Evolutionary conservation across 2,797 vertebrate species (phyloP).

Genomic region (Periparus ater): DNA sequence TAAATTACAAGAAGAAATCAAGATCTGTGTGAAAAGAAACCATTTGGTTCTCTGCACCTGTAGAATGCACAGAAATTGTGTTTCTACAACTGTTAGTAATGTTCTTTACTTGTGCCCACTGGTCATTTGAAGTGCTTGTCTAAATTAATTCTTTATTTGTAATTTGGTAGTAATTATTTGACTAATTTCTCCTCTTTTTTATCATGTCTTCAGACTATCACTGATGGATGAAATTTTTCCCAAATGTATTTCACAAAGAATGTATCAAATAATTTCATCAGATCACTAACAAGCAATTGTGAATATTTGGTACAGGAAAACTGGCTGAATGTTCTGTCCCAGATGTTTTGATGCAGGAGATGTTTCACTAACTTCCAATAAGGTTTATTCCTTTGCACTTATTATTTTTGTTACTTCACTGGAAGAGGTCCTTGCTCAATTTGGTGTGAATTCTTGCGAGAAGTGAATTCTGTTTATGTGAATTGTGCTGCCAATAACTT

Average conservation of each 20-base stretch:
- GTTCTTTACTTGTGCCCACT: neutral
- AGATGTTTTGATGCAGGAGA: neutral
- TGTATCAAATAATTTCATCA: neutral
- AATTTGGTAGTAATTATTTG: neutral
- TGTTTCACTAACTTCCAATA: neutral
- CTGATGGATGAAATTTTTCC: neutral
- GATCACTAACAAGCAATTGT: neutral
- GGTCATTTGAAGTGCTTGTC: neutral
- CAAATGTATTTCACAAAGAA: neutral
- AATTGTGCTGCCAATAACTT: conserved; percentile 10
- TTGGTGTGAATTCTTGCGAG: neutral
- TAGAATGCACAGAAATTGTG: neutral
- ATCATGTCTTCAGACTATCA: neutral
- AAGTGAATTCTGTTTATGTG: neutral
- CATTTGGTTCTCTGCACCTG: neutral
- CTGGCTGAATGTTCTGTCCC: neutral
- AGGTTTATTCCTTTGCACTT: neutral
- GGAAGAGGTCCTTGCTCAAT: neutral
- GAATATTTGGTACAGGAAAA: neutral
- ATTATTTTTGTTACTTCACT: neutral
- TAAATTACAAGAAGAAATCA: neutral
- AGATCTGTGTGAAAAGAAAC: neutral
- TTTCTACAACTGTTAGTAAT: neutral
- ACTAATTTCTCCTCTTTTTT: neutral
- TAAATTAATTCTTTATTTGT: neutral